Base-by-base conservation (phyloP, 1,140 invertebrate species). In the Plectrocnemia conspersa region DNA sequence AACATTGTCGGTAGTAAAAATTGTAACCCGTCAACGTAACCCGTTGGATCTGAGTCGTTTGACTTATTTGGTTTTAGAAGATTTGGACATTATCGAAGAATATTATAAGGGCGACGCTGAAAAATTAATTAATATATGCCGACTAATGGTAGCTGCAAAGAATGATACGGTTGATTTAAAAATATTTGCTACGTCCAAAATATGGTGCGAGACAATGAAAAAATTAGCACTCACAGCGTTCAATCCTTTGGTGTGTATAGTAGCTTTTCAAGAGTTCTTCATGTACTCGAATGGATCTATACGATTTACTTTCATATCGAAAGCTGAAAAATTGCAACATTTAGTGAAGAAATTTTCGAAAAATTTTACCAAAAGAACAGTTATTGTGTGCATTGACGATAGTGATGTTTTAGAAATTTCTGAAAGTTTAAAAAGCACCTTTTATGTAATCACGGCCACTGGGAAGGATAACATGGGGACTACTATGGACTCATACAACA, bases 331-430 rank as follows among this genome's bases (percentile, higher is more conserved):
- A 35, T 21, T 11, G 16, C n/a, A n/a, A n/a, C n/a, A 47, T 21
- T 13, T n/a, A 21, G 7, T 47, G 16, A 47, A 45, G 15, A 3
- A 45, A n/a, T 15, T 27, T 27, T 16, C 1, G 2, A 13, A 27
- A 1, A 29, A 46, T 4, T 29, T 33, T 29, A n/a, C n/a, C n/a
- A 22, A 19, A 33, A 47, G 19, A 32, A 47, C 2, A 7, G 29
- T 47, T 11, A 22, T 47, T 2, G 45, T 47, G 1, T 47, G 45
- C 45, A 10, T 33, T 19, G 9, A 10, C n/a, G 16, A 47, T 22
- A 19, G 21, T 1, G 29, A 33, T 23, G 22, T 47, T 10, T 10
- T 7, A 21, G 9, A 7, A 11, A 35, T 47, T 22, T 7, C 3
- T 13, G 11, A 19, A 1, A 18, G 27, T 2, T 19, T 47, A n/a